These are phyloP conservation scores for Ivindomyrus marchei DNA, from an alignment of 2,113 vertebrate species.

Conservation along the genomic window DNA sequence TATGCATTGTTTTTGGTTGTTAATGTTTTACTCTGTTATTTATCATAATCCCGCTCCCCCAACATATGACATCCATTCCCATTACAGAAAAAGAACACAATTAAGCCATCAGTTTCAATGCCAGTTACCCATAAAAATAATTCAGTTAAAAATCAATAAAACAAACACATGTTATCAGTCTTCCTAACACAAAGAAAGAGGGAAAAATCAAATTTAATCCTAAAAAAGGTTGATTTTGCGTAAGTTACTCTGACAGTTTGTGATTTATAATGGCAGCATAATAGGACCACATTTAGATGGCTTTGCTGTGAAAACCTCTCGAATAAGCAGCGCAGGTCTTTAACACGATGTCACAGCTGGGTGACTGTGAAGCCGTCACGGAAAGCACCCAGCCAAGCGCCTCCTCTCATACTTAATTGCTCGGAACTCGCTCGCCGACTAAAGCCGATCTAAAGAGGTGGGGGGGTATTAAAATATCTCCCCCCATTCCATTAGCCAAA, in stretches of 20 bases:
- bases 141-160: slow-evolving; percentile 12
- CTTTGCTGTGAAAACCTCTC: slow-evolving; percentile 39
- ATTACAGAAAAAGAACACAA: neutral
- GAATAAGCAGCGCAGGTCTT: slow-evolving; percentile 62
- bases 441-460: slow-evolving; percentile 44
- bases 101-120: neutral
- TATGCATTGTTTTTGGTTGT: neutral
- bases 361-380: slow-evolving; percentile 65
- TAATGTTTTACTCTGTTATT: neutral
- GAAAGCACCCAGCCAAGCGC: slow-evolving; percentile 64
- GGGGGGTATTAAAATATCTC: slow-evolving; percentile 42
- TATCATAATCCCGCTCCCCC: neutral
- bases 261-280: neutral
- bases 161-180: neutral
- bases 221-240: neutral
- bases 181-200: neutral
- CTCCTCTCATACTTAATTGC: slow-evolving; percentile 65
- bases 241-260: neutral
- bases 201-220: neutral
- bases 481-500: slow-evolving; percentile 50
- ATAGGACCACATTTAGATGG: neutral
- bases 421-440: slow-evolving; percentile 56
- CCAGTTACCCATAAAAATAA: neutral
- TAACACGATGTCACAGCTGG: slow-evolving; percentile 68
- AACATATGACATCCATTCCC: neutral